Evolutionary conservation across 2,888 invertebrate species (phyloP), one percentile per base, ranked within the genome.

Genomic region (Meghimatium bilineatum): DNA sequence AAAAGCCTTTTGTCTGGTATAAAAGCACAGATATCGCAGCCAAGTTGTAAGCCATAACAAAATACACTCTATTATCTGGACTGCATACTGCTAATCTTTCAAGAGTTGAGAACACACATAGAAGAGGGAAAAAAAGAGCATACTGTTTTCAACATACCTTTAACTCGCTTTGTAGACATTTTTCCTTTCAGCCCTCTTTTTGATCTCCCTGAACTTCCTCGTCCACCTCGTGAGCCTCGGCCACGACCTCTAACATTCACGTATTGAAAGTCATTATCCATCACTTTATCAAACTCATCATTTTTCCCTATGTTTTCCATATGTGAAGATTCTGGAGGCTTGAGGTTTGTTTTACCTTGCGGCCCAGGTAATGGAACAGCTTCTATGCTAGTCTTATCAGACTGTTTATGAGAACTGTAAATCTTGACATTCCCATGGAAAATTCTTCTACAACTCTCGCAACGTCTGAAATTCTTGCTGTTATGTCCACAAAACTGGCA

Each of bases 401-500:
- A 29, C 69, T 85, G 84, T 66, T 77, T 79, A 34, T 87, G 84
- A 32, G 72, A 29, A 20, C 72, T 34, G 71, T 80, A 63, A 6
- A 86, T 71, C 83, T 88, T 88, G 3, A 86, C 81, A 71, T 91
- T 87, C 10, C 86, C 88, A 26, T 92, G 91, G n/a, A 94, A 89
- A 79, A 87, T 89, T 82, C 91, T 89, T 49, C 88, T 91, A 94
- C 96, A 96, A 94, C 95, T 93, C 93, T 96, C 95, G 94, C 97
- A 97, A 86, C 95, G 95, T 89, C 95, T 96, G 92, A 97, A 96
- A 93, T 97, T 96, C 89, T 95, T 95, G 80, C 97, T 97, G 74
- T 96, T 95, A 91, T 96, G 96, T 34, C 97, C 97, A 93, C 97
- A 97, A 88, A 95, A 95, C 87, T 95, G 95, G 93, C 97, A 97